Conservation (phyloP, 2,113 vertebrate species). For the Centrocercus urophasianus region DNA sequence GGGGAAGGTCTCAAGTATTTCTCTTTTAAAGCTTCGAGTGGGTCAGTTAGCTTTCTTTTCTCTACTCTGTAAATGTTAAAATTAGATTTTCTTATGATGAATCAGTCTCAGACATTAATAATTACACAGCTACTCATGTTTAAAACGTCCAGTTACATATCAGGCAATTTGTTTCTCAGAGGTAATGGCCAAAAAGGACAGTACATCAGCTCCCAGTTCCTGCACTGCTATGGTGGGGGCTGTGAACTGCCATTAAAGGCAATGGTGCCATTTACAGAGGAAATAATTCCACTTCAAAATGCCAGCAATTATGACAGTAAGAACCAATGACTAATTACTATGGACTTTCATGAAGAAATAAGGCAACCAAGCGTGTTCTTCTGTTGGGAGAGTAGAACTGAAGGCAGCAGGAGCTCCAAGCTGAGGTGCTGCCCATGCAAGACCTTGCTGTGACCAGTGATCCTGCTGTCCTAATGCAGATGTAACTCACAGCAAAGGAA, state of each 20-base stretch:
- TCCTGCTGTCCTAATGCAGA: fast-evolving
- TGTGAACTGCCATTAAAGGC: background rate
- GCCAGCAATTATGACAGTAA: background rate
- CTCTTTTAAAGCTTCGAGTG: constrained; percentile 98
- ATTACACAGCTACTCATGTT: constrained; percentile 43
- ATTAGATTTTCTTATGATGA: constrained; percentile 79
- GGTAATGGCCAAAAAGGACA: constrained; percentile 14
- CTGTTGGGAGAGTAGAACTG: background rate
- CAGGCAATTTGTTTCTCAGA: constrained; percentile 15
- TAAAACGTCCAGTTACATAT: constrained; percentile 34
- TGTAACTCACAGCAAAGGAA: background rate
- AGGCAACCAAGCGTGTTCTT: background rate
- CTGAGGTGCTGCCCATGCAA: background rate
- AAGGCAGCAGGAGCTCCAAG: background rate
- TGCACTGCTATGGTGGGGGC: background rate
- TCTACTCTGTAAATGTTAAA: constrained; percentile 99
- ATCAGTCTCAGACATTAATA: constrained; percentile 56
- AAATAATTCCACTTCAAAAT: constrained; percentile 26
- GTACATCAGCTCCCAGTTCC: background rate
- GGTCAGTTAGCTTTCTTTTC: constrained; percentile 98
- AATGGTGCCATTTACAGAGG: background rate
- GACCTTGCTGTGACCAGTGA: background rate
- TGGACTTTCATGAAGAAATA: background rate
- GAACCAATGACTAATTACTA: background rate
- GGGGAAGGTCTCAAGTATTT: constrained; percentile 98